A percentile compares a stretch with the other conserved stretches of the same genome.
These are phyloP conservation scores for Mesoligia furuncula DNA, from an alignment of 2,888 invertebrate species.

Conservation along the genomic window DNA sequence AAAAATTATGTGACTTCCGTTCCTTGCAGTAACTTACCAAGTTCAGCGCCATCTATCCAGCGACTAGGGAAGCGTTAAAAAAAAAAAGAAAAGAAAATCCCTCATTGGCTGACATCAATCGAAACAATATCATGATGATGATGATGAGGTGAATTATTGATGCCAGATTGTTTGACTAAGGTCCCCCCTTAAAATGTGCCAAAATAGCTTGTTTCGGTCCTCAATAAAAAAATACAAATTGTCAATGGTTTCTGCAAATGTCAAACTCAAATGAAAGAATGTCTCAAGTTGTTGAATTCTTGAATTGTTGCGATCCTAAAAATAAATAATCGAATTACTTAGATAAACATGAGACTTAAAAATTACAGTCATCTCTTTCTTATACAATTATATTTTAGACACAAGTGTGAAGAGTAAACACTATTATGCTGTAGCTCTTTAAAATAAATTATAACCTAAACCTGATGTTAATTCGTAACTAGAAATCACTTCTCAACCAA, in stretches of 20 bases:
- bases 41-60: too few relatives aligned
- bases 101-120: not conserved
- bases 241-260: not conserved
- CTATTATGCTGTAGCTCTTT: not conserved
- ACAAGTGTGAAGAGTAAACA: not conserved
- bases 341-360: constrained; percentile 3
- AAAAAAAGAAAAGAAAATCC: too few relatives aligned
- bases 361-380: constrained; percentile 18
- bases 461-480: constrained; percentile 6
- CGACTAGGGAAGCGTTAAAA: too few relatives aligned
- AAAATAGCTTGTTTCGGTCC: not conserved
- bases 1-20: too few relatives aligned
- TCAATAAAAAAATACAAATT: not conserved
- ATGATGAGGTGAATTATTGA: not conserved
- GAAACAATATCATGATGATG: not conserved
- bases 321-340: not conserved
- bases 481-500: not conserved
- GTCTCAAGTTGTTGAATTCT: constrained; percentile 16
- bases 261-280: not conserved
- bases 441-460: not conserved
- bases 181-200: too few relatives aligned
- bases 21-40: too few relatives aligned
- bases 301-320: not conserved
- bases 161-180: not conserved
- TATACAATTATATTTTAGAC: not conserved